Evolutionary conservation across 2,113 vertebrate genomes (phyloP).

Genomic region (Neogobius melanostomus): DNA sequence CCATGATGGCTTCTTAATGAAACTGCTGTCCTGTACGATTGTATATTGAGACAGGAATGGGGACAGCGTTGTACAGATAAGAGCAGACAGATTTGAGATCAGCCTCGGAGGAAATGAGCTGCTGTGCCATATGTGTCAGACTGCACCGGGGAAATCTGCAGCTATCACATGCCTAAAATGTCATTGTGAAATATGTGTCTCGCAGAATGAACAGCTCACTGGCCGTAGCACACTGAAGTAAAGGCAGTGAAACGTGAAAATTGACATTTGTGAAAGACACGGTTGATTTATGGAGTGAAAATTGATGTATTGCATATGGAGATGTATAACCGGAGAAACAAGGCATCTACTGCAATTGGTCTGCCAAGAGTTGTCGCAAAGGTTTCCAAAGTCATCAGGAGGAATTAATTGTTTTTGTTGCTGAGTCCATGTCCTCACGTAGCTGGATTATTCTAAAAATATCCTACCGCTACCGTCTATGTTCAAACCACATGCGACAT

Average conservation of each 20-base stretch:
- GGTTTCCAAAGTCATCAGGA: too few relatives aligned
- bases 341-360: too few relatives aligned
- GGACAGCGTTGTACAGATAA: constrained; percentile 3
- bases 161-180: not conserved
- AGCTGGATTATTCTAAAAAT: too few relatives aligned
- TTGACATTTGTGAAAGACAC: not conserved
- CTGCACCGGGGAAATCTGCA: not conserved
- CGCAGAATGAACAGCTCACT: not conserved
- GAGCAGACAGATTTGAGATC: constrained; percentile 5
- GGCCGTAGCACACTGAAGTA: not conserved
- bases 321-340: not conserved
- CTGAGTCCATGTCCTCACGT: too few relatives aligned
- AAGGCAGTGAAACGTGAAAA: not conserved
- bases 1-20: constrained; percentile 3
- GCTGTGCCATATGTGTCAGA: not conserved
- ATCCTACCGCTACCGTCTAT: too few relatives aligned
- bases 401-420: too few relatives aligned
- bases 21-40: constrained; percentile 6
- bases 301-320: not conserved
- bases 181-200: not conserved
- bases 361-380: too few relatives aligned
- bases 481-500: too few relatives aligned
- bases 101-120: constrained; percentile 3
- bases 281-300: not conserved
- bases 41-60: not conserved